Evolutionary conservation across 2,797 vertebrate genomes (phyloP).

Genomic region (Sphenodon punctatus): DNA sequence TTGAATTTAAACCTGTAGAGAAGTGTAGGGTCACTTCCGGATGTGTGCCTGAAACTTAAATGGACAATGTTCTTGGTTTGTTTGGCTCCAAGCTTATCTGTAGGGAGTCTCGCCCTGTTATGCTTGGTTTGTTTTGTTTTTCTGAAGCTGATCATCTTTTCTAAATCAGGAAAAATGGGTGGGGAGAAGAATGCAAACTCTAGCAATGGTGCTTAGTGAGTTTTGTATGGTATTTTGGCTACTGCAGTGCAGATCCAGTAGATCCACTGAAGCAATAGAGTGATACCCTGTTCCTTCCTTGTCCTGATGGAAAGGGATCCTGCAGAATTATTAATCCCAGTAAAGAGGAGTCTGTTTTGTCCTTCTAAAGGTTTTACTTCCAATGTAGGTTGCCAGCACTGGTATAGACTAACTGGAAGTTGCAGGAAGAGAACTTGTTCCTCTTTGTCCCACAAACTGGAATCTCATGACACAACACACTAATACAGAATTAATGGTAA

Average conservation of each 20-base stretch:
- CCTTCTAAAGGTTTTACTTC: constrained; percentile 21
- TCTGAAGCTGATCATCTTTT: constrained; percentile 33
- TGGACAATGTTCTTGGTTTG: constrained; percentile 16
- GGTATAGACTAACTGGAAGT: constrained; percentile 34
- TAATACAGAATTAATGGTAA: not conserved
- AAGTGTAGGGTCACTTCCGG: constrained; percentile 20
- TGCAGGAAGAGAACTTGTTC: not conserved
- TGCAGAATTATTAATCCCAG: not conserved
- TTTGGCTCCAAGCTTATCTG: constrained; percentile 4
- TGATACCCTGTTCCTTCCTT: constrained; percentile 8
- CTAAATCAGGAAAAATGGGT: constrained; percentile 39
- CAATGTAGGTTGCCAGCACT: not conserved
- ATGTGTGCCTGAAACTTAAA: constrained; percentile 29
- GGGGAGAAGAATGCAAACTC: not conserved
- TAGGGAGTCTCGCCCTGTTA: constrained; percentile 24
- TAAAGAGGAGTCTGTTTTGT: not conserved
- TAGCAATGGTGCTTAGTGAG: not conserved
- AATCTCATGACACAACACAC: constrained; percentile 18
- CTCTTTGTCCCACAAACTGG: not conserved
- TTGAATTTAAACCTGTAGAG: constrained; percentile 34
- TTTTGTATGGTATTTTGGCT: not conserved
- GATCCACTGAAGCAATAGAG: not conserved
- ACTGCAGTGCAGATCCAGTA: constrained; percentile 20
- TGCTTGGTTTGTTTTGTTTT: constrained; percentile 63
- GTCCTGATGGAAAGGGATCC: constrained; percentile 42